Base-by-base conservation (phyloP, 2,888 invertebrate genomes). In the Elegia similella region DNA sequence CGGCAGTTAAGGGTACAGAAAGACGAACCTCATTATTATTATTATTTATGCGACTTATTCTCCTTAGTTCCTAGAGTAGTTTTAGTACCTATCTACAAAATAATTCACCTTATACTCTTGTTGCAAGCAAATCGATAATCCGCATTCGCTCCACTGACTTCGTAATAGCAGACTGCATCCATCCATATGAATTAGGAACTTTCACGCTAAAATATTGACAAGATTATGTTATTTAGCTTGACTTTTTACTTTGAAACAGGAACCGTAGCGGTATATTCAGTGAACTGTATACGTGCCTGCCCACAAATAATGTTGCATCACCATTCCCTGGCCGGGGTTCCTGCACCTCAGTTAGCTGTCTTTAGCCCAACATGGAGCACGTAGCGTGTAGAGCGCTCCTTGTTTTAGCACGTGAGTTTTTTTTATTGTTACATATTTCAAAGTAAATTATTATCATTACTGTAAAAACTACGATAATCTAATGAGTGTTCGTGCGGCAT, bases 351-450 rank as follows among this genome's bases (percentile, higher is more conserved):
- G 68, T 73, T 62, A 64, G 72, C 66, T 65, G 64, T 65, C 63
- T 69, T 69, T 66, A 72, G 67, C 69, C 73, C 70, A 75, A 67
- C 72, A 88, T 88, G 88, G 80, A 78, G 77, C 74, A 77, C 83
- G 79, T 66, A 44, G 23, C 61, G 64, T 71, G 67, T 59, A 53
- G 8, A 32, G 62, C 72, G 80, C 81, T 88, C 88, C 72, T 84
- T 79, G 78, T 86, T 84, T 69, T 88, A 84, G 82, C 86, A 73
- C 70, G 89, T 89, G 68, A 89, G 89, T 88, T 68, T 60, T 48
- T 59, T 55, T 44, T 59, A 53, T 57, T 64, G 7, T 42, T 52
- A 12, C 6, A n/a, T 10, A 32, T 10, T 17, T 52, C 50, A 38
- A 53, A 16, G 46, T 50, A 34, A 48, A 48, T 30, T 47, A n/a